Conservation (phyloP, 2,888 invertebrate species). For the Galerucella pusilla region DNA sequence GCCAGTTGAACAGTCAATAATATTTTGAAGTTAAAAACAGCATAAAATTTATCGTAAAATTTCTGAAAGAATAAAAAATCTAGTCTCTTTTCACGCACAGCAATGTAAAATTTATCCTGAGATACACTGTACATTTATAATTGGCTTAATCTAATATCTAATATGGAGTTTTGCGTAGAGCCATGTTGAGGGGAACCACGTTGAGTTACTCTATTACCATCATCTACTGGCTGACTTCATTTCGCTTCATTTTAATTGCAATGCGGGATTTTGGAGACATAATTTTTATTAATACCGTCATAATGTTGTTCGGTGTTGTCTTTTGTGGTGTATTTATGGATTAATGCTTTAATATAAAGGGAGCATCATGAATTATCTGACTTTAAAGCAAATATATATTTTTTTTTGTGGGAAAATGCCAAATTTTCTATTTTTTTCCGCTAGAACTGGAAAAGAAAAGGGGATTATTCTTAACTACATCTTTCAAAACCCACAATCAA, state of each 20-base stretch:
- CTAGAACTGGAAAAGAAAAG: too few relatives aligned
- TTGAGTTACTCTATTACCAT: not conserved
- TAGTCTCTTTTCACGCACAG: too few relatives aligned
- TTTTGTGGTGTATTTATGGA: not conserved
- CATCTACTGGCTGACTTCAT: conserved; percentile 4
- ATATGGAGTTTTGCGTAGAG: not conserved
- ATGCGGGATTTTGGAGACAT: conserved; percentile 34
- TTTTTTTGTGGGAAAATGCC: not conserved
- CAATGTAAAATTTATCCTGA: too few relatives aligned
- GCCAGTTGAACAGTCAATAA: too few relatives aligned
- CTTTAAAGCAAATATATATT: not conserved
- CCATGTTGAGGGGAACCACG: not conserved
- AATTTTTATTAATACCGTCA: conserved; percentile 32
- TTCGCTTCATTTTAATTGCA: conserved; percentile 37
- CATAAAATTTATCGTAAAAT: too few relatives aligned
- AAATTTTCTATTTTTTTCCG: too few relatives aligned
- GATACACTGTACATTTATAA: conserved; percentile 23
- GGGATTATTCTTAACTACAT: too few relatives aligned
- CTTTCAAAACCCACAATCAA: too few relatives aligned
- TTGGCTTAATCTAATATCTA: conserved; percentile 17
- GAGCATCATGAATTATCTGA: not conserved
- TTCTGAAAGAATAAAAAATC: too few relatives aligned
- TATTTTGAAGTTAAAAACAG: too few relatives aligned
- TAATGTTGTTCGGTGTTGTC: conserved; percentile 3
- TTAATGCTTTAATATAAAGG: not conserved